Percentiles rank a stretch among this genome's conserved stretches.
phyloP scores from a whole-genome alignment of 2,113 vertebrate species.

The Toxotes chatareus region DNA sequence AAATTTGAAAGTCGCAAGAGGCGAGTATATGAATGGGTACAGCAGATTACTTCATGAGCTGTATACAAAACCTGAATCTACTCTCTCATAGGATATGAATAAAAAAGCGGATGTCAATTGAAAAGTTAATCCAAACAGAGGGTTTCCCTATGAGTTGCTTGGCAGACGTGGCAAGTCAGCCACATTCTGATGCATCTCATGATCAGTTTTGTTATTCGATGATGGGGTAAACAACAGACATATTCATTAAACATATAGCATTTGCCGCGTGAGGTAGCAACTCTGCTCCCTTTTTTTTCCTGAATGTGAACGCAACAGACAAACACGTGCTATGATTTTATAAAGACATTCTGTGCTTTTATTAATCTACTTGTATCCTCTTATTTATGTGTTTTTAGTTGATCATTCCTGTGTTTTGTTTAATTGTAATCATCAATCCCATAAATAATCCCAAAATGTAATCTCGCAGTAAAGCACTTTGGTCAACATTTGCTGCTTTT shows the following conservation, averaged over 20 bases:
- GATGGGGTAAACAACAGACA: neutral
- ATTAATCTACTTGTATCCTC: too few relatives aligned
- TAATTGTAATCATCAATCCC: too few relatives aligned
- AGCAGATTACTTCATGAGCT: neutral
- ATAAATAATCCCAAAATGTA: too few relatives aligned
- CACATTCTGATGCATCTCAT: constrained; percentile 1
- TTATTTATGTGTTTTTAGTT: too few relatives aligned
- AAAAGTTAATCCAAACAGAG: neutral
- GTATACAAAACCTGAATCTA: neutral
- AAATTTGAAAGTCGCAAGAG: constrained; percentile 30
- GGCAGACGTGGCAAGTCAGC: neutral
- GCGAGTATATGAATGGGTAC: neutral
- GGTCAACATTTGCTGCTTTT: too few relatives aligned
- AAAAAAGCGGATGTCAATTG: neutral
- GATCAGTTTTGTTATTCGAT: constrained; percentile 2
- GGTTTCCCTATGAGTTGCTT: neutral
- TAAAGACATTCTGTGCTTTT: too few relatives aligned
- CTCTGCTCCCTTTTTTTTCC: neutral
- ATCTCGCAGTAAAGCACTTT: too few relatives aligned
- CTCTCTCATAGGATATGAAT: neutral
- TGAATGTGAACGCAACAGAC: neutral
- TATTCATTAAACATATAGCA: constrained; percentile 1
- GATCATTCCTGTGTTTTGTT: too few relatives aligned
- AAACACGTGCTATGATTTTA: too few relatives aligned
- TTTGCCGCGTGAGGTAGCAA: neutral